These are phyloP conservation scores for Sialis fuliginosa DNA, from an alignment of 2,888 invertebrate genomes.

Conservation along the genomic window DNA sequence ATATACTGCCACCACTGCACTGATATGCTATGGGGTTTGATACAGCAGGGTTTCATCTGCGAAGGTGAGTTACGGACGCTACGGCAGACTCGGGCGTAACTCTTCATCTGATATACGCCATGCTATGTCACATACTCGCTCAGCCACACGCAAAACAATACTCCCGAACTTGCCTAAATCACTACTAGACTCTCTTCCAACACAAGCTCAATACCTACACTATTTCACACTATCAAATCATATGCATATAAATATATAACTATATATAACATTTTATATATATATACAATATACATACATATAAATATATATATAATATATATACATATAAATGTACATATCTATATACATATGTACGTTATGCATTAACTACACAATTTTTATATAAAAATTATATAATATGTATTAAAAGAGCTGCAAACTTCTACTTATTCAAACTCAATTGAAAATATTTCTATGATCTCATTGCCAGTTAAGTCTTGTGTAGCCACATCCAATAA, in stretches of 20 bases:
- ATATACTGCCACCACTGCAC: constrained; percentile 99
- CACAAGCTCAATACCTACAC: background rate
- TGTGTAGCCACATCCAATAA: too few relatives aligned
- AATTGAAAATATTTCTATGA: too few relatives aligned
- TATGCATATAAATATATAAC: background rate
- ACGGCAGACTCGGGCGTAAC: background rate
- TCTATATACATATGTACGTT: too few relatives aligned
- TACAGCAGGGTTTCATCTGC: constrained; percentile 99
- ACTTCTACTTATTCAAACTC: too few relatives aligned
- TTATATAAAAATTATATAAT: too few relatives aligned
- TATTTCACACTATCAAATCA: background rate
- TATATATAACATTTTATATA: background rate
- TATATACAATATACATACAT: background rate
- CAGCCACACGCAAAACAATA: background rate
- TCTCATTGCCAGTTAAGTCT: too few relatives aligned
- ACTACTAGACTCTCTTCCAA: background rate
- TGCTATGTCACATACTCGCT: background rate
- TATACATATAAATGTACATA: too few relatives aligned
- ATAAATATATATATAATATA: too few relatives aligned
- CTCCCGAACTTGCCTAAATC: background rate
- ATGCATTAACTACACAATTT: too few relatives aligned
- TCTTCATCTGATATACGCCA: background rate
- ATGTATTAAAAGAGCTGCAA: too few relatives aligned
- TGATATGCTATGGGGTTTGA: constrained; percentile 99
- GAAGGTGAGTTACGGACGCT: constrained; percentile 61